Percentiles rank a stretch among this genome's conserved stretches.
These are phyloP conservation scores for Pogonognathellus flavescens DNA, from an alignment of 1,140 invertebrate genomes.

Conservation along the genomic window DNA sequence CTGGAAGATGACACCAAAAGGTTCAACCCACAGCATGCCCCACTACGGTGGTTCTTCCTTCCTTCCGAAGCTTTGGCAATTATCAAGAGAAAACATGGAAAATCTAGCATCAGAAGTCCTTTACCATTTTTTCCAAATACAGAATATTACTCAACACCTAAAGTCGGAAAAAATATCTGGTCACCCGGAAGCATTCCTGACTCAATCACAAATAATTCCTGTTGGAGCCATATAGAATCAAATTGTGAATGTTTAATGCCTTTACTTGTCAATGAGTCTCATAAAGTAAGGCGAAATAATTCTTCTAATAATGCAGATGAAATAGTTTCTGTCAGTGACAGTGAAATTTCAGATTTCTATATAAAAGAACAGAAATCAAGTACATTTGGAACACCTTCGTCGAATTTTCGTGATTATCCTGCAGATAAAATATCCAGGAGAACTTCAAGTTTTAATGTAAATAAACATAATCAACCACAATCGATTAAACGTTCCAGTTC, in stretches of 20 bases:
- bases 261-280: neutral
- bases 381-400: neutral
- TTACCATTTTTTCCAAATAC: constrained; percentile 7
- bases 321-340: neutral
- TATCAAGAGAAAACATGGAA: neutral
- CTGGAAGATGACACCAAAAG: constrained; percentile 78
- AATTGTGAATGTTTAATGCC: neutral
- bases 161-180: neutral
- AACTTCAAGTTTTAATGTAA: neutral
- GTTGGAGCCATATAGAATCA: neutral
- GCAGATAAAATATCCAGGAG: neutral
- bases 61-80: constrained; percentile 70
- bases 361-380: neutral
- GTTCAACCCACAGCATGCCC: constrained; percentile 77
- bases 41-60: constrained; percentile 87
- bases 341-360: neutral
- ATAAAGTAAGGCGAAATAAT: too few species aligned
- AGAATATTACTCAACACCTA: neutral
- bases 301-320: neutral
- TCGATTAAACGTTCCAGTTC: too few species aligned
- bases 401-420: neutral
- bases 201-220: neutral
- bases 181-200: constrained; percentile 9
- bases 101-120: neutral
- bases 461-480: too few species aligned